Evolutionary conservation across 2,113 vertebrate genomes (phyloP).

Genomic region (Macquaria ambigua): DNA sequence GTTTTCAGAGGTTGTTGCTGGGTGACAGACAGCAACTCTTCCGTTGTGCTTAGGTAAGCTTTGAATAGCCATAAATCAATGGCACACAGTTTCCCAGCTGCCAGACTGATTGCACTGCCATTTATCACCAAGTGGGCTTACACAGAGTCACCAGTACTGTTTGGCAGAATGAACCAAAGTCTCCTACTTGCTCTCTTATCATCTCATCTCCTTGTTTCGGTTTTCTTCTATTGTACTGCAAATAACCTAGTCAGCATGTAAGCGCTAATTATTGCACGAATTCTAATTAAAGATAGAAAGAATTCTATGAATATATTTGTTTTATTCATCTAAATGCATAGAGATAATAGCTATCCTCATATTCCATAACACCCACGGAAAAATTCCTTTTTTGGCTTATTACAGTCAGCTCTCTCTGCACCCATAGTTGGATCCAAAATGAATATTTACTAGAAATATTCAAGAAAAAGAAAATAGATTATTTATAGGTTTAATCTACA

Average conservation of each 20-base stretch:
- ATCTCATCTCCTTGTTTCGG: slow-evolving; percentile 3
- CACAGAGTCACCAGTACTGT: slow-evolving; percentile 19
- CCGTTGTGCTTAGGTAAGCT: slow-evolving; percentile 41
- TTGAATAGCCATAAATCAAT: slow-evolving; percentile 68
- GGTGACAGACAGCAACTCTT: slow-evolving; percentile 54
- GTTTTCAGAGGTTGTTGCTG: slow-evolving; percentile 59
- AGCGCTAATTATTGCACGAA: slow-evolving; percentile 14
- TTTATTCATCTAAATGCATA: slow-evolving; percentile 8
- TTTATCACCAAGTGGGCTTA: slow-evolving; percentile 43
- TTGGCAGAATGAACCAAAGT: slow-evolving; percentile 7
- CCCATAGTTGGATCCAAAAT: neutral
- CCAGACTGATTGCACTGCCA: slow-evolving; percentile 53
- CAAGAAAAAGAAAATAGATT: neutral
- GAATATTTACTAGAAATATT: neutral
- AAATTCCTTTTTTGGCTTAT: neutral
- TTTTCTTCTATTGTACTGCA: slow-evolving; percentile 22
- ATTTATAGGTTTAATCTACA: neutral
- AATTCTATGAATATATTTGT: slow-evolving; percentile 21
- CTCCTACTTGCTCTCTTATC: slow-evolving; percentile 21
- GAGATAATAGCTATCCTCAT: neutral
- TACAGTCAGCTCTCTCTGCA: neutral
- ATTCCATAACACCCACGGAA: neutral
- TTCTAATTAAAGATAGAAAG: slow-evolving; percentile 20
- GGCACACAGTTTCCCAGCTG: slow-evolving; percentile 50
- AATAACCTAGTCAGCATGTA: slow-evolving; percentile 22